Evolutionary conservation across 2,888 invertebrate species (phyloP).

Genomic region (Thymelicus lineola): DNA sequence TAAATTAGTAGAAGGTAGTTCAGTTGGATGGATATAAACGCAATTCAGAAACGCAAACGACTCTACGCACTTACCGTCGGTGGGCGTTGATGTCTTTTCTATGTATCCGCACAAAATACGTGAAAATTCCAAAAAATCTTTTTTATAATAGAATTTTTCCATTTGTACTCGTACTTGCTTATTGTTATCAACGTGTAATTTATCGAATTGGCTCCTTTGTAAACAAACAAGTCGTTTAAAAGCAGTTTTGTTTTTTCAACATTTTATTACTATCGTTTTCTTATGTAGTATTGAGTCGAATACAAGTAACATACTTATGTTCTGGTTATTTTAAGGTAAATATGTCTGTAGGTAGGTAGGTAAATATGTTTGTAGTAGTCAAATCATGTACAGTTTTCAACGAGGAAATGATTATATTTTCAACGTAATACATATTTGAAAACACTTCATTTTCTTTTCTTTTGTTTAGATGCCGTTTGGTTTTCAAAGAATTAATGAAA

Average conservation of each 20-base stretch:
- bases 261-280: too few species aligned
- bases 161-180: background rate
- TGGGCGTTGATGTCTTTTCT: slow-evolving; percentile 77
- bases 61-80: slow-evolving; percentile 51
- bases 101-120: slow-evolving; percentile 46
- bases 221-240: too few species aligned
- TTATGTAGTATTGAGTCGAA: too few species aligned
- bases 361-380: too few species aligned
- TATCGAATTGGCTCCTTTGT: background rate
- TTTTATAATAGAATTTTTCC: background rate
- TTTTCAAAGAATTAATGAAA: too few species aligned
- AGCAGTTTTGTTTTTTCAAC: too few species aligned
- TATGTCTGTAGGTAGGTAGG: too few species aligned
- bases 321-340: too few species aligned
- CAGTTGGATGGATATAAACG: background rate
- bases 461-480: background rate
- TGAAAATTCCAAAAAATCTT: background rate
- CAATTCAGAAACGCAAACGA: background rate
- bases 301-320: too few species aligned
- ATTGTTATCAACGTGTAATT: background rate
- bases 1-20: background rate
- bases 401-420: background rate
- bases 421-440: background rate
- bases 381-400: background rate
- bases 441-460: background rate